Evolutionary conservation across 1,140 invertebrate genomes (phyloP).

Genomic region (Onthophagus taurus): DNA sequence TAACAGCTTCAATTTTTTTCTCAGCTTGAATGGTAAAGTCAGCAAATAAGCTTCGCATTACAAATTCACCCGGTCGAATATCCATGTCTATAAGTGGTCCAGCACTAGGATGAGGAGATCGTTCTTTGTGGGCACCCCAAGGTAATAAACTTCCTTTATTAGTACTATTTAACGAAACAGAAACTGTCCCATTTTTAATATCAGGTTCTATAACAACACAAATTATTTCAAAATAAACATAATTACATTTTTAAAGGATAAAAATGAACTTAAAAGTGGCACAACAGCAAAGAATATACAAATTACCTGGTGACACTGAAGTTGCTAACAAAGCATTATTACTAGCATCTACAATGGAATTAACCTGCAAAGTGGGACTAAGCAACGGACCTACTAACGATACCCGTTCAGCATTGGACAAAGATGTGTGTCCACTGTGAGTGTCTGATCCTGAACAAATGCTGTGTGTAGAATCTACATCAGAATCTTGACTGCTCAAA

Average conservation of each 20-base stretch:
- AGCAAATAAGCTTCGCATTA: constrained; percentile 87
- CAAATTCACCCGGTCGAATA: constrained; percentile 82
- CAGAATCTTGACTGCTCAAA: constrained; percentile 19
- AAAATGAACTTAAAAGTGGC: background rate
- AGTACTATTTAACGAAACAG: background rate
- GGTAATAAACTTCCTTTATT: constrained; percentile 50
- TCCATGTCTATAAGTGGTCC: constrained; percentile 49
- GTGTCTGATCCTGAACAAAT: constrained; percentile 23
- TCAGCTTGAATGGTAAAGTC: constrained; percentile 90
- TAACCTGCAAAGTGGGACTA: constrained; percentile 7
- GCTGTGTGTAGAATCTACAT: constrained; percentile 23
- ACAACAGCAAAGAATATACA: too few species aligned
- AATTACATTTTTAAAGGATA: background rate
- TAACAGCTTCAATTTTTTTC: constrained; percentile 89
- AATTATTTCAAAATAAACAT: too few species aligned
- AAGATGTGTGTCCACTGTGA: constrained; percentile 22
- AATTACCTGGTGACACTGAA: constrained; percentile 10
- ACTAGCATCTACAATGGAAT: background rate
- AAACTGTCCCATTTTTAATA: constrained; percentile 10
- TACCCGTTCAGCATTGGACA: constrained; percentile 17
- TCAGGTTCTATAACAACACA: constrained; percentile 14
- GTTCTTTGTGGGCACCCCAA: constrained; percentile 73
- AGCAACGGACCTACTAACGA: constrained; percentile 8
- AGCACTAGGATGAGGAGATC: constrained; percentile 47
- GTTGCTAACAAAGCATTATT: constrained; percentile 4